Evolutionary conservation across 2,888 invertebrate species (phyloP), one percentile per base, ranked within the genome.

Genomic region (Neuroscelio doddi): DNA sequence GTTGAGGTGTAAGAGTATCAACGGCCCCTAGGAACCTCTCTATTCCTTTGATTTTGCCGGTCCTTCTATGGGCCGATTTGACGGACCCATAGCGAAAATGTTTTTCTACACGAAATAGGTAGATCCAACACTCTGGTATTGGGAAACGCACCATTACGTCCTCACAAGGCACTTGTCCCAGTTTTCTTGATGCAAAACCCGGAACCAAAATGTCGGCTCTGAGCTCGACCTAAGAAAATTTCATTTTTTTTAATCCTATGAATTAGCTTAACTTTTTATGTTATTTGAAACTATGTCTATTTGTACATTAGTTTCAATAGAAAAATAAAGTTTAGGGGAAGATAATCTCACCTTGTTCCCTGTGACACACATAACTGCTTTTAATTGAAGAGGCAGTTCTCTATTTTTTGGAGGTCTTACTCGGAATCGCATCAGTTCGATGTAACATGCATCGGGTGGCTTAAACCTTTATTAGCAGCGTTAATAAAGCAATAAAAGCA

Each of bases 121-220:
- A 99, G 80, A 99, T 98, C 99, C 99, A 99, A 81, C 96, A 95
- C 86, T 99, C 98, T 14, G 99, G 99, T 77, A 99, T 96, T 9
- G 98, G 98, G 85, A 99, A 95, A 52, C 95, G 89, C 53, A 99
- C 93, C 85, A 94, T 92, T 24, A 99, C 98, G 86, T 99, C 98
- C 86, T 98, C 97, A 86, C 97, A 98, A 24, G 97, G 97, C 74
- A 96, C 93, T 86, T 98, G 97, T 0, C 97, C 96, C 69, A 97
- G 88, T 86, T 96, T 96, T 75, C 97, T 91, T 56, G 97, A 97
- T 50, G 97, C 95, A 85, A 97, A 98, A 29, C 97, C 98, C 0
- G 98, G 98, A 51, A 99, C 98, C 80, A 98, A 87, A 71, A 96
- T 93, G 85, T 99, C 98, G 27, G 96, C 95, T 65, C 96, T 90